Base-by-base conservation (phyloP, 1,140 invertebrate genomes). In the Drosophila ambigua region DNA sequence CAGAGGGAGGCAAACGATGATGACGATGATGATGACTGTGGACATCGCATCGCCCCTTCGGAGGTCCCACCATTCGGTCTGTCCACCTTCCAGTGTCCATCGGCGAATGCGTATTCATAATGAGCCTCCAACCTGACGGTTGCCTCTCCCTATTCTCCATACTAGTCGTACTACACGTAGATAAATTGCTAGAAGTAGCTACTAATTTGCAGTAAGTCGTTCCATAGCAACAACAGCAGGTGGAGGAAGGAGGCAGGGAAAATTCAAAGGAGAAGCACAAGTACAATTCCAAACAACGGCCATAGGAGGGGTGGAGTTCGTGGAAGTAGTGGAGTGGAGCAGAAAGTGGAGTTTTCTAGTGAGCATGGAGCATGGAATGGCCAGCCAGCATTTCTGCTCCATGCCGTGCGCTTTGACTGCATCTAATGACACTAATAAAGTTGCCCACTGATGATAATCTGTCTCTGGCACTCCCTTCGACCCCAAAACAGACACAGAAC, bases 391-490 rank as follows among this genome's bases (percentile, higher is more conserved):
- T 79, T 82, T 76, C 79, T 62, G 66, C 46, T 69, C 41, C 75
- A 83, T 79, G 71, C 76, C 81, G 65, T 84, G 80, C 81, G 81
- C 80, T 80, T 76, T 85, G 80, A 85, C 81, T 83, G 80, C 80
- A 83, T 83, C 80, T 83, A 83, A 83, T 83, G 80, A 83, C 80
- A 83, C 80, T 85, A 83, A 83, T 83, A 84, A 83, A 83, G 81
- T 85, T 83, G 77, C 77, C 80, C 81, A 84, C 80, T 83, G 80
- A 83, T 85, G 80, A 80, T 83, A 83, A 83, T 83, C 81, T 83
- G 80, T 83, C 80, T 85, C 77, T 79, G 77, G 81, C 80, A 77
- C 77, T 80, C 65, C 20, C 49, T 35, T 2, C 15, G 11, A 31
- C n/a, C 9, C 39, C 20, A 20, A 20, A 16, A 23, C 24, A 39